Evolutionary conservation across 2,797 vertebrate genomes (phyloP).

Genomic region (Bradypodion ventrale): DNA sequence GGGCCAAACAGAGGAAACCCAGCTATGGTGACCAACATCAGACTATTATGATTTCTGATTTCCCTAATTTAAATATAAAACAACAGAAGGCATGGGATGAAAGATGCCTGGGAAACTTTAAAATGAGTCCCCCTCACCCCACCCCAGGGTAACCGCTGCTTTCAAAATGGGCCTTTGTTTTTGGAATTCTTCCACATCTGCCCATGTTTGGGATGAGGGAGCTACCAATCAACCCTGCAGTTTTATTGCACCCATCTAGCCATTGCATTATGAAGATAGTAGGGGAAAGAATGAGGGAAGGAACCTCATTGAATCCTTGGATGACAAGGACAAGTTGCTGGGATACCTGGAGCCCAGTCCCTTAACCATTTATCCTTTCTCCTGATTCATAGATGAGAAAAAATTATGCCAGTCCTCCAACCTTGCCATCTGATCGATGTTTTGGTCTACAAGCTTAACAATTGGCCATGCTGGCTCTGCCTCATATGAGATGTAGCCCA

Average conservation of each 20-base stretch:
- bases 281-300: neutral
- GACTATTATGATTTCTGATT: no score
- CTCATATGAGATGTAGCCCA: neutral
- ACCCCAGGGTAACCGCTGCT: neutral
- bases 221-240: neutral
- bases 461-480: neutral
- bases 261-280: no score
- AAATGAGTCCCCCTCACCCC: neutral
- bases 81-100: neutral
- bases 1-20: neutral
- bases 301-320: neutral
- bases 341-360: neutral
- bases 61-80: neutral
- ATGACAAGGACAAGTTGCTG: neutral
- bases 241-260: neutral
- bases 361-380: neutral
- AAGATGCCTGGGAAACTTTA: neutral
- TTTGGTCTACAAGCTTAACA: neutral
- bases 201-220: neutral
- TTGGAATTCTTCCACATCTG: neutral
- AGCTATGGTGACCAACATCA: neutral
- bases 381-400: neutral
- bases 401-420: neutral
- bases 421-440: neutral
- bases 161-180: neutral